Base-by-base conservation (phyloP, 2,888 invertebrate species). In the Drosophila neonasuta region DNA sequence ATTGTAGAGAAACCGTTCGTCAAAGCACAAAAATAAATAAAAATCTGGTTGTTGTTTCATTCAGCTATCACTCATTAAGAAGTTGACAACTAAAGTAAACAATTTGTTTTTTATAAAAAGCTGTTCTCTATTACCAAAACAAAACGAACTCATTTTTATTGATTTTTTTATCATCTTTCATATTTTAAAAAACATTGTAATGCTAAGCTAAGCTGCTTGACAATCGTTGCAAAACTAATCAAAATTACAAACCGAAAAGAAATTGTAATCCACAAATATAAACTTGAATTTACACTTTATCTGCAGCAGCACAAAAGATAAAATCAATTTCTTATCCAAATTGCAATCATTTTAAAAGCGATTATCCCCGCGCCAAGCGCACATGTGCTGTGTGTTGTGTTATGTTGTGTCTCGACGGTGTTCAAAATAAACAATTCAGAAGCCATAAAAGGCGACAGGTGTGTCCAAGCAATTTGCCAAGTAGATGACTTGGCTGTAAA, bases 401-500 rank as follows among this genome's bases (percentile, higher is more conserved):
- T 41, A 7, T 20, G 5, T 15, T 32, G 32, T 9, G 39, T 41
- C 36, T 11, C n/a, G n/a, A 13, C 15, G 24, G 24, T 6, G 39
- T 15, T 44, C 29, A 17, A 44, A 44, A 20, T 32, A 32, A 46
- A 29, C 45, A 36, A 24, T 13, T 56, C 24, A 13, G 34, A 24
- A 46, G 46, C 34, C 24, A 13, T 56, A 30, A 36, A 15, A n/a
- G 39, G 11, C 55, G 45, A 36, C 55, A 55, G 55, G 55, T 44
- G 34, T n/a, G 45, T 44, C 17, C 44, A 55, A 55, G 13, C 42
- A 44, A 44, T 36, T 67, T 34, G 58, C 44, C 32, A 34, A 59
- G 17, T 17, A 54, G 34, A 45, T 46, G 46, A 68, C 24, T 34
- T 29, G 42, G 17, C 49, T 73, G 49, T 36, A 5, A 41, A 48